phyloP scores from a whole-genome alignment of 2,888 invertebrate species.

The Microctonus brassicae region DNA sequence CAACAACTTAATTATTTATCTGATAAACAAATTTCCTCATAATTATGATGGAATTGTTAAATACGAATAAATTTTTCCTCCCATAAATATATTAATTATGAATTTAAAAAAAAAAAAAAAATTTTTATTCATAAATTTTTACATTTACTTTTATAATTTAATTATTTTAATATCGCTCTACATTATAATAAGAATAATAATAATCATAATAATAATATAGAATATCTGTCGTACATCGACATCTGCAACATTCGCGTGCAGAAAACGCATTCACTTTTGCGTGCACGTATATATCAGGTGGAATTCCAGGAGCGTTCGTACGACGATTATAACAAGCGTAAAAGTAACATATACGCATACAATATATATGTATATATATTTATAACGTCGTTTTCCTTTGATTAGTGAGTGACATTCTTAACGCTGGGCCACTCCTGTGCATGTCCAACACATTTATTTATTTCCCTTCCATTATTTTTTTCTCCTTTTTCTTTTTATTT shows the following conservation, averaged over 20 bases:
- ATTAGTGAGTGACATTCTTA: slow-evolving; percentile 37
- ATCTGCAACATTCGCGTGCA: slow-evolving; percentile 17
- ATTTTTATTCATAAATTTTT: too few species aligned
- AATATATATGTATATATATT: slow-evolving; percentile 1
- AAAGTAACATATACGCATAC: not conserved
- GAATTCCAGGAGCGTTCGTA: slow-evolving; percentile 31
- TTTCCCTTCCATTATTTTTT: slow-evolving; percentile 9
- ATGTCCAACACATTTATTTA: slow-evolving; percentile 15
- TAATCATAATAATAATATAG: slow-evolving; percentile 3
- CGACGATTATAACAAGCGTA: slow-evolving; percentile 18
- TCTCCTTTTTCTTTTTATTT: slow-evolving; percentile 13
- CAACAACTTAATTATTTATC: not conserved
- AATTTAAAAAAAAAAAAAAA: too few species aligned
- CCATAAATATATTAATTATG: too few species aligned
- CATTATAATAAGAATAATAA: too few species aligned
- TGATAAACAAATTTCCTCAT: not conserved
- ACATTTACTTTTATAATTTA: too few species aligned
- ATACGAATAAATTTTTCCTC: too few species aligned
- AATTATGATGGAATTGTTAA: too few species aligned
- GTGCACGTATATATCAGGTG: slow-evolving; percentile 24
- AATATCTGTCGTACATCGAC: slow-evolving; percentile 2
- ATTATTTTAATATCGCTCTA: not conserved
- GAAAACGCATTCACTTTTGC: slow-evolving; percentile 27
- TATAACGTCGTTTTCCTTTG: slow-evolving; percentile 13
- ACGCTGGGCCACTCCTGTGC: slow-evolving; percentile 33